Base-by-base conservation (phyloP, 2,113 vertebrate species). In the Aviceda subcristata region DNA sequence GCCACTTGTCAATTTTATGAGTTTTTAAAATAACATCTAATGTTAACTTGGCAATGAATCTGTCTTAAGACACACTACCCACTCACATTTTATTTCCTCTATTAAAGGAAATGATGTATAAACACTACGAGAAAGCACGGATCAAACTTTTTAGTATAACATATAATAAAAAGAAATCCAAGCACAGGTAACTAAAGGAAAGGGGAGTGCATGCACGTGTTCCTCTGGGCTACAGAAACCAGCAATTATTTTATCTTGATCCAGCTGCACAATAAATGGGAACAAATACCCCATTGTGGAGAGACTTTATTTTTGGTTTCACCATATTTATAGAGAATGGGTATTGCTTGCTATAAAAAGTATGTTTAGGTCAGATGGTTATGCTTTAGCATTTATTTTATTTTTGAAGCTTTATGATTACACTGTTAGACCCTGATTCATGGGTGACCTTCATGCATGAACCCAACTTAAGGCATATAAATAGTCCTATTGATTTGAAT, bases 1-100 rank as follows among this genome's bases (percentile, higher is more conserved):
- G 51, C 92, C 89, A 76, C 83, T 82, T 18, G 77, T 95, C 60
- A 92, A 20, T 72, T 84, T 91, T 84, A 95, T 18, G 83, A 73
- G 91, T 38, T 60, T 97, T 90, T 79, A 82, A 75, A 95, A 90
- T 88, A 91, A 94, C 38, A 56, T 29, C 81, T 91, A 11, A 51
- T 43, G 56, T 24, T 75, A 80, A 59, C 74, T 79, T 36, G 88
- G 57, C 55, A 83, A 27, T 77, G 77, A 86, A 86, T 76, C 82
- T 63, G 45, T 66, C 75, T 95, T n/a, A 81, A 48, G 92, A 55
- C 77, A 68, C 80, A 66, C 41, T 32, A 34, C 38, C n/a, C 59
- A 78, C 73, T 95, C 76, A 77, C 1, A 4, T 34, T 86, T 53
- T 95, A 90, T 50, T 88, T 60, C 46, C 29, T 82, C 48, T 86